A percentile compares a stretch with the other conserved stretches of the same genome.
phyloP scores from a whole-genome alignment of 2,113 vertebrate genomes.

The Hemicordylus capensis region DNA sequence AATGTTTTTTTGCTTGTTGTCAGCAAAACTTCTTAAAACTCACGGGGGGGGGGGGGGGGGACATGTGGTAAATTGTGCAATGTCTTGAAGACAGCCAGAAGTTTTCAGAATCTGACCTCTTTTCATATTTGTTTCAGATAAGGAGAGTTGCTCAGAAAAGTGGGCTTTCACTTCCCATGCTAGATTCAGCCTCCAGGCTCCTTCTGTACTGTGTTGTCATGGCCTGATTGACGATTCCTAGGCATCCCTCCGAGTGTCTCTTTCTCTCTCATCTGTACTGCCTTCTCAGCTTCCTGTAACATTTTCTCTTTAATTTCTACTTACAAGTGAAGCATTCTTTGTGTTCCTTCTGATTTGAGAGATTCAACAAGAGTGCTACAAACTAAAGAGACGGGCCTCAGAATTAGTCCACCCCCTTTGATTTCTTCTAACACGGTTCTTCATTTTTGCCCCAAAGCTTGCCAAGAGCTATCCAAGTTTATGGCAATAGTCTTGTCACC shows the following conservation, averaged over 20 bases:
- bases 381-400: not conserved
- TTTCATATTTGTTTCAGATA: not conserved
- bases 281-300: not conserved
- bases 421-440: not conserved
- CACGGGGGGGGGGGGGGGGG: not conserved
- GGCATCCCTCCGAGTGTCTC: not conserved
- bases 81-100: not conserved
- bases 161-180: conserved; percentile 10
- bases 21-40: not conserved
- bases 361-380: not conserved
- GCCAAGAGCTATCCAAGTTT: not conserved
- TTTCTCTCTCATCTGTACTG: not conserved
- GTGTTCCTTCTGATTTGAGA: not conserved
- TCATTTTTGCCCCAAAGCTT: not conserved
- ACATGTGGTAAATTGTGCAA: not conserved
- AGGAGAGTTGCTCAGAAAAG: not conserved
- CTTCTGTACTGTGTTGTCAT: not conserved
- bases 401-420: not conserved
- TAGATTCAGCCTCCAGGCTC: not conserved
- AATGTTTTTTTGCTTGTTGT: not conserved
- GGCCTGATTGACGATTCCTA: not conserved
- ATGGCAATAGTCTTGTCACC: not conserved
- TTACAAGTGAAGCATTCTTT: not conserved
- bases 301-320: not conserved
- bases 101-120: not conserved